Base-by-base conservation (phyloP, 1,140 invertebrate species). In the Coboldia fuscipes region DNA sequence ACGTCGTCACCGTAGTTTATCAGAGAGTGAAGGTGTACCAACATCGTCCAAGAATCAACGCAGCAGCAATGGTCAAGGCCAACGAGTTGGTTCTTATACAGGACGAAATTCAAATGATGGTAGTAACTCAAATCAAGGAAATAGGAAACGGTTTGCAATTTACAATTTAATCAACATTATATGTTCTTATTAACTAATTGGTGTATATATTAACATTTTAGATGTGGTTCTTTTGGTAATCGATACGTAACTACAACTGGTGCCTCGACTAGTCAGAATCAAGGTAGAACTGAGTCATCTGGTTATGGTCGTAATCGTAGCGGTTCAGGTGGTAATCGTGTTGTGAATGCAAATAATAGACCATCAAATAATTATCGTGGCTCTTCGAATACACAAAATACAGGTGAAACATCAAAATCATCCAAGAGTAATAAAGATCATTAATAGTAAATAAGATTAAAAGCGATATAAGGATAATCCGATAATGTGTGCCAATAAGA, bases 1-100 rank as follows among this genome's bases (percentile, higher is more conserved):
- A 18, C 54, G 60, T 26, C 55, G 67, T n/a, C 61, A 67, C 42
- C 60, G 68, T 32, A 70, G 65, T 34, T 60, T 68, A 2, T 70
- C 68, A 0, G 68, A 70, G 38, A 68, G 65, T 28, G 51, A 55
- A 38, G 50, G 51, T 34, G 48, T 46, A 2, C 42, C 47, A 20
- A 51, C 47, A 2, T 40, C 46, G 20, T n/a, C 13, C 20, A 21
- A 14, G n/a, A 17, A 18, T 16, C 14, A 9, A 31, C 14, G 15
- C 17, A 12, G 31, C 14, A 14, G 24, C 12, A 14, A 27, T 27
- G 12, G 12, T 27, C 12, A 10, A 3, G 4, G 4, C 4, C 12
- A 14, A 27, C 24, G 24, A 4, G 14, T n/a, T 27, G 24, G 14
- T n/a, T 10, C 24, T 27, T n/a, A 27, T 27, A n/a, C 3, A n/a